These are phyloP conservation scores for Xenotilapia caudafasciata DNA, from an alignment of 2,113 vertebrate species.

Conservation along the genomic window DNA sequence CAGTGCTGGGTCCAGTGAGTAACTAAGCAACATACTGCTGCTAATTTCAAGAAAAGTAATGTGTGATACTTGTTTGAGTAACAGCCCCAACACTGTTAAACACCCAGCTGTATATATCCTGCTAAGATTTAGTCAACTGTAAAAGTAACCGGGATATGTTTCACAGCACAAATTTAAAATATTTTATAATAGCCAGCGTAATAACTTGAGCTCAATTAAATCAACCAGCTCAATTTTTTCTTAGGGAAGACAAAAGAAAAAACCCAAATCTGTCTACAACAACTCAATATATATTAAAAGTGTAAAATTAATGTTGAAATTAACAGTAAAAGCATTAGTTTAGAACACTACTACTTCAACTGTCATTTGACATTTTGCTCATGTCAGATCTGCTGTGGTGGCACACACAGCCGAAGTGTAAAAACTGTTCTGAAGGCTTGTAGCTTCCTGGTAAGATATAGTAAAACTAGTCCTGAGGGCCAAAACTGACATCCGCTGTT, in stretches of 20 bases:
- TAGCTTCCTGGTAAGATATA: not conserved
- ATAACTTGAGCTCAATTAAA: not conserved
- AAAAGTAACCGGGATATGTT: not conserved
- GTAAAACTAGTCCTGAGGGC: not conserved
- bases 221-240: not conserved
- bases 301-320: not conserved
- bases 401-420: not conserved
- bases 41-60: not conserved
- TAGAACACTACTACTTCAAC: not conserved
- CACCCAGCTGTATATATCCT: not conserved
- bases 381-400: not conserved
- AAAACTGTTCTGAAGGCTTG: not conserved
- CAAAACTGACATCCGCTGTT: not conserved
- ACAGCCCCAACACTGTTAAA: not conserved
- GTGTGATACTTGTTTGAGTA: not conserved
- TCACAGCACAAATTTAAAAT: not conserved
- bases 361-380: not conserved
- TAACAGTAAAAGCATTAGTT: not conserved
- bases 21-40: not conserved
- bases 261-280: not conserved
- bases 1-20: not conserved
- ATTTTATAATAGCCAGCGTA: not conserved
- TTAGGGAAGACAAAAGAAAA: not conserved
- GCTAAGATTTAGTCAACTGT: not conserved
- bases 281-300: not conserved